Evolutionary conservation across 1,140 invertebrate species (phyloP), one percentile per base, ranked within the genome.

Genomic region (Bombus difficillimus): DNA sequence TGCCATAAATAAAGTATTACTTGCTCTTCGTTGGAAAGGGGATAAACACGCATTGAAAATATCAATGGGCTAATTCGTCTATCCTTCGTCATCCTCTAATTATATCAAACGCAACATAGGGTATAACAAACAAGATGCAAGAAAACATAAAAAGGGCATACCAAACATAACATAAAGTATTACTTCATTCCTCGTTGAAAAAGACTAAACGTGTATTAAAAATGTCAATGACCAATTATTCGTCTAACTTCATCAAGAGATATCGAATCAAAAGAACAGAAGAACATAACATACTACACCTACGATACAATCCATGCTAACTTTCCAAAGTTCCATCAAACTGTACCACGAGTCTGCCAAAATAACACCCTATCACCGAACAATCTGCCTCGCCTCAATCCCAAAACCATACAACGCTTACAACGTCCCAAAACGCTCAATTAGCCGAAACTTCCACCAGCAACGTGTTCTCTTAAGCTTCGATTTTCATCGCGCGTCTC

Each of bases 301-400:
- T 13, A 3, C 12, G 9, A 62, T 28, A 28, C 28, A 62, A n/a
- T n/a, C 28, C 28, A n/a, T 12, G 28, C 2, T 47, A 69, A 69
- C 37, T 69, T 13, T 69, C 68, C 68, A 69, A 39, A 69, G 37
- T 69, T 69, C 68, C 68, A 69, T 69, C 37, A 69, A 69, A 69
- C 34, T 28, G 10, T 34, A 53, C 18, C 5, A 22, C 6, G 47
- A 53, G 47, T 53, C 47, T 53, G 18, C 18, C 47, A 53, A 53
- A 22, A 53, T 53, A 53, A 53, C 47, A 53, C 5, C 47, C 47
- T 53, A 28, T 39, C 68, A 39, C 0, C 68, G 22, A 69, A 39
- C 37, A 39, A 69, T 39, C 68, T 39, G 8, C 37, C 8, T 12
- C 9, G 3, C 1, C 37, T 34, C 22, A 69, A 69, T 25, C 68